Base-by-base conservation (phyloP, 2,888 invertebrate species). In the Melangyna quadrimaculata region DNA sequence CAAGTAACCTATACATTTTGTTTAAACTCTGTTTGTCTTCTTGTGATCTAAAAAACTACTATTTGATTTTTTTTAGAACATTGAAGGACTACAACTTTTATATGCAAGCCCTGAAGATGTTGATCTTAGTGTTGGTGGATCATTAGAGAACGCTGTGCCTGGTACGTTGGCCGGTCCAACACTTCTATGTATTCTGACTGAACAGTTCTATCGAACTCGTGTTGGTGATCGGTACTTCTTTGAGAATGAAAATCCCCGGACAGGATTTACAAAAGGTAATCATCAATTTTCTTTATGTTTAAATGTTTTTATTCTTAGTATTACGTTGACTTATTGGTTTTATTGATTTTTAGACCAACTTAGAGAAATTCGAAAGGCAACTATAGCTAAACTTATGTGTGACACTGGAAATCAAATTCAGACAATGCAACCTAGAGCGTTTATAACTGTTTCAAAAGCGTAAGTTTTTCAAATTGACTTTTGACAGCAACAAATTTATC, bases 221-320 rank as follows among this genome's bases (percentile, higher is more conserved):
- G 95, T 94, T 9, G 97, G 97, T 0, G 98, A 98, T 92, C 93
- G 98, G 82, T 97, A 94, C 92, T 98, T 97, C 94, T 98, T 94
- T 89, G 97, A 96, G 91, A 95, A 95, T 88, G 94, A 94, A 3
- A 93, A 94, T 80, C 93, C 94, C 45, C 91, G 93, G 2, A 92
- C 92, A 40, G 94, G 95, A 29, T 96, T 96, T 88, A 95, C 95
- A 3, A 93, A 94, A 89, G 94, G 95, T 90, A 87, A 24, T 2
- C 5, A 3, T 9, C 4, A 19, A 48, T 48, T 6, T 48, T 45
- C 10, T 59, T 37, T 19, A n/a, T n/a, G n/a, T 8, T 22, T 24
- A 5, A 4, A 9, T 9, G 8, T 3, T 61, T n/a, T 14, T 40
- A 1, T 22, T 37, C 6, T 37, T 14, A 37, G n/a, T n/a, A 10